Evolutionary conservation across 2,888 invertebrate species (phyloP).

Genomic region (Meghimatium bilineatum): DNA sequence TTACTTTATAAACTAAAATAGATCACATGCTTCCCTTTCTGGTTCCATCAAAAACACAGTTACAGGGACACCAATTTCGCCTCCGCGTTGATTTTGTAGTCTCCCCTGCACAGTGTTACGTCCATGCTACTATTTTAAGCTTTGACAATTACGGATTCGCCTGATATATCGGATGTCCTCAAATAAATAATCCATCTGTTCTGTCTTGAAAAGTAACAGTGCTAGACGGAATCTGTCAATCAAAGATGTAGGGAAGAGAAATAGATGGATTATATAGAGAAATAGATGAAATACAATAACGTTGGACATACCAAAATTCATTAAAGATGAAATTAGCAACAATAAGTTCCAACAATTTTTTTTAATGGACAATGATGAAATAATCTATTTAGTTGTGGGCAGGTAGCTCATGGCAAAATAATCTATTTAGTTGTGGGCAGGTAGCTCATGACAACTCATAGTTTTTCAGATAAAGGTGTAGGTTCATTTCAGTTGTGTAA

Average conservation of each 20-base stretch:
- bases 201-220: not conserved
- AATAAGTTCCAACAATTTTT: no score
- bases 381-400: no score
- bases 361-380: no score
- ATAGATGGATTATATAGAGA: no score
- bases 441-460: no score
- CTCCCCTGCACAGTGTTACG: conserved; percentile 4
- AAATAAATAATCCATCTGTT: not conserved
- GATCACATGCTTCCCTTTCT: conserved; percentile 3
- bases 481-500: no score
- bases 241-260: not conserved
- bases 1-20: conserved; percentile 14
- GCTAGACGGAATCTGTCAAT: not conserved
- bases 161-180: not conserved
- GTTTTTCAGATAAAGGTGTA: no score
- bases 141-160: conserved; percentile 1
- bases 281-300: no score
- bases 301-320: no score
- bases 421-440: no score
- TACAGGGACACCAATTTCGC: not conserved
- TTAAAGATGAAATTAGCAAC: no score
- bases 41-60: not conserved
- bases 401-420: no score
- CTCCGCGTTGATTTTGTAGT: conserved; percentile 5
- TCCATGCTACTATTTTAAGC: not conserved